A percentile compares a stretch with the other conserved stretches of the same genome.
Conservation (phyloP, 23 tunicate species). For the Trididemnum nubilum region DNA sequence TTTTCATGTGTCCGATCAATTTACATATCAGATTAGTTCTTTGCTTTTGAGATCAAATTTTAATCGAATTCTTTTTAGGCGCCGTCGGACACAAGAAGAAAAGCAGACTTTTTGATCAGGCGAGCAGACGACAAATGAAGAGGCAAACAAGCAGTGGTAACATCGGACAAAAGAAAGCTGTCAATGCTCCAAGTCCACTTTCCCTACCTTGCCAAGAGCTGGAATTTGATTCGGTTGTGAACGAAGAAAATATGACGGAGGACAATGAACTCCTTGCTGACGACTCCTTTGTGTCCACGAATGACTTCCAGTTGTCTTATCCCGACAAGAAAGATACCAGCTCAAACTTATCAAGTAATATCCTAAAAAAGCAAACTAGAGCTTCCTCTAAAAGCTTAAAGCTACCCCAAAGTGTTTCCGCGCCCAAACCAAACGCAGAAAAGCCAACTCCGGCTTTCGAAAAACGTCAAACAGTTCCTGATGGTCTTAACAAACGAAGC, state of each 20-base stretch:
- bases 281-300: not conserved
- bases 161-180: not conserved
- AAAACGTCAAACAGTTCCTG: not conserved
- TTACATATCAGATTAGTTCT: no score
- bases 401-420: not conserved
- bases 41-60: no score
- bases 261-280: not conserved
- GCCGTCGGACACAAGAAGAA: not conserved
- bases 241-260: not conserved
- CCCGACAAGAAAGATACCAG: not conserved
- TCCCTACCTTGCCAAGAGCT: not conserved
- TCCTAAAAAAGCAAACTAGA: no score
- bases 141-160: constrained; percentile 44
- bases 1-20: no score
- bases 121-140: not conserved
- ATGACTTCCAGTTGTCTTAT: not conserved
- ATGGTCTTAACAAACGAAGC: not conserved
- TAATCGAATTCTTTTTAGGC: no score
- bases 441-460: not conserved
- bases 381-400: not conserved
- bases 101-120: not conserved
- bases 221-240: not conserved
- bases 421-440: no score
- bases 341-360: not conserved
- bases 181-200: not conserved